Evolutionary conservation across 2,888 invertebrate genomes (phyloP).

Genomic region (Mystacides longicornis): DNA sequence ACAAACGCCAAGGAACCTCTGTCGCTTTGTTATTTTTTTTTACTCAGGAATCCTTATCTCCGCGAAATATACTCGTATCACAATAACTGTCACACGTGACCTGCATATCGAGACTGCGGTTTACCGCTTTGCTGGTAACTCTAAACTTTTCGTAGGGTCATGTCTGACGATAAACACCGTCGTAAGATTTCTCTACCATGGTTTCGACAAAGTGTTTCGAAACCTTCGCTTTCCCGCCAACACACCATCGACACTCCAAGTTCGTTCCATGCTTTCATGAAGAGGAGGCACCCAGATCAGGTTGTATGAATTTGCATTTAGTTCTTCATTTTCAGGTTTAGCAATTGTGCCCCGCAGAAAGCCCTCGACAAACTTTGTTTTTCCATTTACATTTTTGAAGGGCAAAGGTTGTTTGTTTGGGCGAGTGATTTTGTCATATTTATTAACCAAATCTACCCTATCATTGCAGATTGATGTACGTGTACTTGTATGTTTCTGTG

Average conservation of each 20-base stretch:
- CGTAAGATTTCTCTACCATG: slow-evolving; percentile 85
- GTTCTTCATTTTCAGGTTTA: neutral
- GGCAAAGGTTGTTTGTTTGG: too few relatives aligned
- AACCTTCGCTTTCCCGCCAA: slow-evolving; percentile 64
- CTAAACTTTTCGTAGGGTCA: slow-evolving; percentile 10
- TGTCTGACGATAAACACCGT: slow-evolving; percentile 47
- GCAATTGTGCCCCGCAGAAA: neutral
- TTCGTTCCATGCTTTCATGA: slow-evolving; percentile 70
- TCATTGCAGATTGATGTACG: too few relatives aligned
- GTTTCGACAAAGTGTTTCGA: slow-evolving; percentile 75
- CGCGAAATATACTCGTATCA: neutral
- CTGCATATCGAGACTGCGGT: slow-evolving; percentile 28
- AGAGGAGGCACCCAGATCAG: slow-evolving; percentile 38
- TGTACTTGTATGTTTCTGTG: too few relatives aligned
- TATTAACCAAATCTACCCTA: too few relatives aligned
- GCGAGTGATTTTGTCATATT: too few relatives aligned
- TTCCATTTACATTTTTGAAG: neutral
- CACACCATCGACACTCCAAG: slow-evolving; percentile 88
- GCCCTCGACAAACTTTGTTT: neutral
- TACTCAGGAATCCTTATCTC: slow-evolving; percentile 22
- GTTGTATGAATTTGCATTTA: slow-evolving; percentile 2
- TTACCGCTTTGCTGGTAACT: slow-evolving; percentile 6
- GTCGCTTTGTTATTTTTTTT: slow-evolving; percentile 26
- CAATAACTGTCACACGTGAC: slow-evolving; percentile 30
- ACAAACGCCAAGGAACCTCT: slow-evolving; percentile 27